Evolutionary conservation across 2,888 invertebrate genomes (phyloP), one percentile per base, ranked within the genome.

Genomic region (Monoplex corrugatus): DNA sequence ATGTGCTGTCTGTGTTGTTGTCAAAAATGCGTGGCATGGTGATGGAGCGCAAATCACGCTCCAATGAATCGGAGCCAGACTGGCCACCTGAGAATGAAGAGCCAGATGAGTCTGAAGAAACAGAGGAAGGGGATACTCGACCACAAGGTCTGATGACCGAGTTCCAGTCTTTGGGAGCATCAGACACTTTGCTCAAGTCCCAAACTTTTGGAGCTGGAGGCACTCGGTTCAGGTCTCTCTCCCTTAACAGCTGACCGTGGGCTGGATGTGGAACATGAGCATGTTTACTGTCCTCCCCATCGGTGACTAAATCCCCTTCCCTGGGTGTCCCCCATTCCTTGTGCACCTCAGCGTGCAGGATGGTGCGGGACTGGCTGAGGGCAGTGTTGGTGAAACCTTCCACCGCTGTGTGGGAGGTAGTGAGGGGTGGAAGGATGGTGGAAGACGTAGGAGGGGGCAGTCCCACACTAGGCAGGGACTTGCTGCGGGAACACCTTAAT

Each of bases 271-370:
- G 68, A 32, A 68, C 78, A 57, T 28, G 88, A 3, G 1, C n/a
- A 2, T 28, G 8, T 2, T 28, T 80, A 43, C 10, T 50, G 38
- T 35, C n/a, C 19, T 10, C n/a, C 13, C 43, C 68, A 0, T 86
- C 63, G 3, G 50, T 85, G 83, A 72, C n/a, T 83, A 78, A 44
- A 40, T 89, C 80, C 78, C 85, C 86, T 75, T 90, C 86, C 32
- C 87, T 72, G 83, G 80, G 35, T 38, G 85, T 89, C 28, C 93
- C 94, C 95, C 95, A 95, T 68, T 94, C 95, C 89, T 94, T 94
- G 83, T 95, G 94, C 35, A 95, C 94, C 87, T 95, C 95, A 0
- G 94, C 95, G 75, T 94, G 93, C 82, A 94, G 93, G 28, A 95
- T 93, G 72, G 95, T 94, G 89, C 93, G 94, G 10, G 94, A 94